A percentile compares a stretch with the other conserved stretches of the same genome.
These are phyloP conservation scores for Helobdella robusta DNA, from an alignment of 2,888 invertebrate species.

Conservation along the genomic window DNA sequence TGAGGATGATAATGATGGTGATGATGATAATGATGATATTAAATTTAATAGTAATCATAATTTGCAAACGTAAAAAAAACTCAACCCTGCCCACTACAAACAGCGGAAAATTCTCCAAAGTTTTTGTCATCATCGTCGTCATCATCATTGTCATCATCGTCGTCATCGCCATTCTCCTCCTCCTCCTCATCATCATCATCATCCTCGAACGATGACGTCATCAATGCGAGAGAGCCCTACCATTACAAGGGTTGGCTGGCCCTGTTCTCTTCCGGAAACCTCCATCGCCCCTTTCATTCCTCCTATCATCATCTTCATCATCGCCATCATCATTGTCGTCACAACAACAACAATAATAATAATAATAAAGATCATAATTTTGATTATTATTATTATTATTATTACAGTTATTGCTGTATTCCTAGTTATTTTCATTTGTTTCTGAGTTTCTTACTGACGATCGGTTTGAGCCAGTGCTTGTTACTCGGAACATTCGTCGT, in stretches of 20 bases:
- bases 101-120: no score
- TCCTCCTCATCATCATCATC: slow-evolving; percentile 1
- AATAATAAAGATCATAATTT: neutral
- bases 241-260: no score
- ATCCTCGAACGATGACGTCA: neutral
- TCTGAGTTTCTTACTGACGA: no score
- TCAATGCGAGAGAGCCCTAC: neutral
- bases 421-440: no score
- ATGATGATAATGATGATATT: neutral
- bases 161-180: neutral
- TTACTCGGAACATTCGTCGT: no score
- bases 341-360: neutral
- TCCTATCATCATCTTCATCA: neutral
- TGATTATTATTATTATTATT: neutral
- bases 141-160: neutral
- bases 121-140: neutral
- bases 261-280: neutral
- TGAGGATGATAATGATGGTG: neutral
- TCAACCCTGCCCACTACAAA: no score
- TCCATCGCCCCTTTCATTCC: neutral
- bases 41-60: neutral
- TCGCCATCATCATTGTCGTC: neutral
- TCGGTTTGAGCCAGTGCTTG: no score
- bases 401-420: no score
- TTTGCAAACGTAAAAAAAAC: neutral